Conservation (phyloP, 2,888 invertebrate genomes). For the Stenodera caucasica region DNA sequence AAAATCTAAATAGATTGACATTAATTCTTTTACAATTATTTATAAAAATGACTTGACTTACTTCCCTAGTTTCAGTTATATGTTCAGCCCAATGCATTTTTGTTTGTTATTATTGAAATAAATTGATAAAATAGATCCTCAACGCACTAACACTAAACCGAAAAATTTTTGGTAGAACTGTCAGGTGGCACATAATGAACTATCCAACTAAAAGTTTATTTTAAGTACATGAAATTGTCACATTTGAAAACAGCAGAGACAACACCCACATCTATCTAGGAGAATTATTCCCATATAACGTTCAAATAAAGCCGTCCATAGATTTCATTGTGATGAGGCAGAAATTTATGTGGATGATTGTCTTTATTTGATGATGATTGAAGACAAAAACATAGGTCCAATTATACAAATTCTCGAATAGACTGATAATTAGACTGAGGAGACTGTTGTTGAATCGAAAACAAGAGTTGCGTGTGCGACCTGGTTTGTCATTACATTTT, state of each 20-base stretch:
- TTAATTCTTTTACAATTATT: too few relatives aligned
- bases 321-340: too few relatives aligned
- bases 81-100: constrained; percentile 24
- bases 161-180: constrained; percentile 30
- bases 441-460: constrained; percentile 14
- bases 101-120: background rate
- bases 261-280: background rate
- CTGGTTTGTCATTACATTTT: constrained; percentile 23
- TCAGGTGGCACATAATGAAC: constrained; percentile 40
- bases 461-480: constrained; percentile 20
- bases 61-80: constrained; percentile 13
- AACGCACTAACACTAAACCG: constrained; percentile 26
- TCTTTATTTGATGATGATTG: background rate
- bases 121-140: background rate
- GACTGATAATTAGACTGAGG: constrained; percentile 20
- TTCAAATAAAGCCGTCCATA: constrained; percentile 16
- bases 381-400: constrained; percentile 24
- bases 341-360: too few relatives aligned
- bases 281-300: too few relatives aligned
- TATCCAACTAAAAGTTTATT: constrained; percentile 40
- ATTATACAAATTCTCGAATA: constrained; percentile 31
- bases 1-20: background rate
- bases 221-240: constrained; percentile 17
- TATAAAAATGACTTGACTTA: constrained; percentile 7
- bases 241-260: background rate